Evolutionary conservation across 2,113 vertebrate genomes (phyloP), one percentile per base, ranked within the genome.

Genomic region (Amphiprion ocellaris): DNA sequence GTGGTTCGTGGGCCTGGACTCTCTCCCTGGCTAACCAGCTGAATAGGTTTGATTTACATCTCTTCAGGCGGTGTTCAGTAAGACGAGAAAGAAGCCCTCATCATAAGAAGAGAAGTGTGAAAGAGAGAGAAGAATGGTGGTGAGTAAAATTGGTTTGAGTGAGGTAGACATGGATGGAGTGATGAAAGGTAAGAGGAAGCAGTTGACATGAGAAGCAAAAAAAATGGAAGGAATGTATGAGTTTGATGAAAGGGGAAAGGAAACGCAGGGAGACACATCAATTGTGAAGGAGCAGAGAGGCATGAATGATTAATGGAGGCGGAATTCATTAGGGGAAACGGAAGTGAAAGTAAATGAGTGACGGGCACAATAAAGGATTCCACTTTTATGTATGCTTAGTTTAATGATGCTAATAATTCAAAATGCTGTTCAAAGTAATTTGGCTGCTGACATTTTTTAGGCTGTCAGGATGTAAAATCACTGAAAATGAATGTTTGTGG

Each of bases 281-380:
- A 88, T 85, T 89, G 83, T 82, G 78, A 79, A 79, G 80, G 81
- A 83, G 85, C 87, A 84, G 82, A 82, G 71, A 66, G 24, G 77
- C 92, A 85, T 92, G 79, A 90, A 92, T 92, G 83, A 90, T 92
- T 91, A 91, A 93, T 92, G 83, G 46, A 73, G 74, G 60, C 61
- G 81, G 64, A 87, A 87, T 82, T 87, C 81, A 90, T 90, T 87
- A 80, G 28, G 66, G 79, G 59, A 52, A 75, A 62, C 19, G 76
- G 78, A 89, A 77, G 44, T 66, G 70, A 50, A 77, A 77, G 70
- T 44, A 79, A 92, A 89, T 69, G 56, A 83, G 66, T 47, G 59
- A 74, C 68, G 44, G 53, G 47, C 10, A 54, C 46, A 78, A 71
- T 70, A 50, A 75, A 72, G 60, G 39, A 60, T 24, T 33, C 55